These are phyloP conservation scores for Forbesichthys papilliferus DNA, from an alignment of 2,113 vertebrate genomes.

Conservation along the genomic window DNA sequence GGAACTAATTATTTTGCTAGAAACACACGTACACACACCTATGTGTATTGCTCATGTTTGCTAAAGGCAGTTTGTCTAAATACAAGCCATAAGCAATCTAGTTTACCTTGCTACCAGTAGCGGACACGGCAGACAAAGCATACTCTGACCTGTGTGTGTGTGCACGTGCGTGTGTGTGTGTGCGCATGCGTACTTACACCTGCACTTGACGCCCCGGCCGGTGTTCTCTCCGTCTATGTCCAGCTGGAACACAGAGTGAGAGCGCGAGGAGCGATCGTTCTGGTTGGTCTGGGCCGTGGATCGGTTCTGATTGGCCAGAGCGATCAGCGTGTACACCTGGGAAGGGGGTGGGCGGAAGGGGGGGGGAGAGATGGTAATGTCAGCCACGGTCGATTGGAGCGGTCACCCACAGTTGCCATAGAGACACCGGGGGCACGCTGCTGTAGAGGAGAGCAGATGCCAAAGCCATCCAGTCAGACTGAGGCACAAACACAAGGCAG, in stretches of 20 bases:
- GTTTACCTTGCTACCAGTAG: no score
- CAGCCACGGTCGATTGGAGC: neutral
- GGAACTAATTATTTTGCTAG: neutral
- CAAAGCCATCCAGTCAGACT: no score
- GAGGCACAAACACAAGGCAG: no score
- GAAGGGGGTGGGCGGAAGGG: neutral
- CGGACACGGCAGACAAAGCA: no score
- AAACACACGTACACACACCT: neutral
- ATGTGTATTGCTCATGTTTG: neutral
- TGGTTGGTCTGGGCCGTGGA: conserved; percentile 88
- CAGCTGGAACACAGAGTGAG: conserved; percentile 86
- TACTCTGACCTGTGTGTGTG: no score
- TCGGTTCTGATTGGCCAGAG: conserved; percentile 86
- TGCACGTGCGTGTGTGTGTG: no score
- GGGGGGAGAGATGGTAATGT: neutral
- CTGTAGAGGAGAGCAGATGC: no score
- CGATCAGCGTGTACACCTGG: conserved; percentile 88
- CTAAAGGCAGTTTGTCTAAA: neutral
- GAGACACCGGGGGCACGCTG: no score
- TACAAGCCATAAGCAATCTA: neutral
- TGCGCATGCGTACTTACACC: conserved; percentile 74
- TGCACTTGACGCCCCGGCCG: conserved; percentile 74
- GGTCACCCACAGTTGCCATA: no score
- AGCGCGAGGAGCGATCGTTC: conserved; percentile 92
- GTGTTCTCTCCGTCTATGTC: conserved; percentile 83